Conservation (phyloP, 2,888 invertebrate genomes). For the Melolontha melolontha region DNA sequence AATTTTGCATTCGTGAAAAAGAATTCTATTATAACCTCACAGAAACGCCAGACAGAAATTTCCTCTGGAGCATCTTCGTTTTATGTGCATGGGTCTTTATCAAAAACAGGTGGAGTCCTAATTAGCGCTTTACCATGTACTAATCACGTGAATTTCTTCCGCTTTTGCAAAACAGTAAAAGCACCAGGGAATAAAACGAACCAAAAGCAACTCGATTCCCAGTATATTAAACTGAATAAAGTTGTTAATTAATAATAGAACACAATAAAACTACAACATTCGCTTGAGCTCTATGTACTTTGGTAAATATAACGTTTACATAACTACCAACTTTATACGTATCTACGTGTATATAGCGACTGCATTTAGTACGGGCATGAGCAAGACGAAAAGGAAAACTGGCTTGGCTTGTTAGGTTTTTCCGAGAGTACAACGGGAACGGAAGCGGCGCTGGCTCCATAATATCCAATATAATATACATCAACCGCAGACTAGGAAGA, state of each 20-base stretch:
- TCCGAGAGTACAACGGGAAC: conserved; percentile 10
- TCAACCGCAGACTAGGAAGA: conserved; percentile 65
- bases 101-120: too few relatives aligned
- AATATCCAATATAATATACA: conserved; percentile 67
- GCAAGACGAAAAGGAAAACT: conserved; percentile 1
- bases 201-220: not conserved
- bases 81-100: too few relatives aligned
- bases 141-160: conserved; percentile 16
- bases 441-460: conserved; percentile 57
- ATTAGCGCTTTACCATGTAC: too few relatives aligned
- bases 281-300: not conserved
- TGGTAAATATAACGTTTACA: not conserved
- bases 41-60: too few relatives aligned
- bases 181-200: not conserved
- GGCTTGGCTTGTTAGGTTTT: conserved; percentile 12
- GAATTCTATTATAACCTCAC: too few relatives aligned
- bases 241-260: conserved; percentile 33
- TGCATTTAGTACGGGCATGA: too few relatives aligned
- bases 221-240: not conserved
- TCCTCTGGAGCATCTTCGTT: too few relatives aligned
- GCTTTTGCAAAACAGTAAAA: not conserved
- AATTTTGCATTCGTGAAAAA: too few relatives aligned
- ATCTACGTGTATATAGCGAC: too few relatives aligned
- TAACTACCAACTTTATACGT: not conserved
- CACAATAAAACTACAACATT: conserved; percentile 22